Conservation (phyloP, 2,888 invertebrate species). For the Trachelus tabidus region DNA sequence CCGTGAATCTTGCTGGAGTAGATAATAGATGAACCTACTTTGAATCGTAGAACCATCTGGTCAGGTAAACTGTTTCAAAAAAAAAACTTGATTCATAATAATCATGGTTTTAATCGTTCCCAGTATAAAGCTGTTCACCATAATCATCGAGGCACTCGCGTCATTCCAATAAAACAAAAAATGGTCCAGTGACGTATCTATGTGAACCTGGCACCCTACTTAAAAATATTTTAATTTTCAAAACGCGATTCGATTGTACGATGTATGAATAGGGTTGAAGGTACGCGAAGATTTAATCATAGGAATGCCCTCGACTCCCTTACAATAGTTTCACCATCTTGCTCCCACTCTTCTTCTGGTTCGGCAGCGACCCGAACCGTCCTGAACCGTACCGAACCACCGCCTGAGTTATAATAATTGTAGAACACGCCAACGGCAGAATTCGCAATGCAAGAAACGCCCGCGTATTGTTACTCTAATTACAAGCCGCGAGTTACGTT, state of each 20-base stretch:
- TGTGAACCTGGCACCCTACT: too few relatives aligned
- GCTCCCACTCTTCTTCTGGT: neutral
- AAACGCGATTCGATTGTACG: too few relatives aligned
- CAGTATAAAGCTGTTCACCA: neutral
- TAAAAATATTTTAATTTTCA: too few relatives aligned
- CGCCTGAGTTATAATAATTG: conserved; percentile 45
- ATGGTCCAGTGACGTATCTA: neutral
- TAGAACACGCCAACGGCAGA: conserved; percentile 39
- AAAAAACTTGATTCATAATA: neutral
- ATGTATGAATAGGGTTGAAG: neutral
- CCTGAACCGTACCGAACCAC: neutral
- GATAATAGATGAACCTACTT: neutral
- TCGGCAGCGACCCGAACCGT: neutral
- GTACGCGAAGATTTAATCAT: neutral
- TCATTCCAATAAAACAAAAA: neutral
- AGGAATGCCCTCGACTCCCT: neutral
- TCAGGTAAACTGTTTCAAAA: neutral
- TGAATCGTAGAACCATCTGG: neutral
- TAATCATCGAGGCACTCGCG: neutral
- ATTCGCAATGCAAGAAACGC: conserved; percentile 36
- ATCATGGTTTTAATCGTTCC: neutral
- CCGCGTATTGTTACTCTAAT: conserved; percentile 48
- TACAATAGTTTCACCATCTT: neutral
- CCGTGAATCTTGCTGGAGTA: neutral
- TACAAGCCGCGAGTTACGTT: conserved; percentile 37